Percentiles rank a stretch among this genome's conserved stretches.
These are phyloP conservation scores for Bicyclus anynana DNA, from an alignment of 1,140 invertebrate genomes.

Conservation along the genomic window DNA sequence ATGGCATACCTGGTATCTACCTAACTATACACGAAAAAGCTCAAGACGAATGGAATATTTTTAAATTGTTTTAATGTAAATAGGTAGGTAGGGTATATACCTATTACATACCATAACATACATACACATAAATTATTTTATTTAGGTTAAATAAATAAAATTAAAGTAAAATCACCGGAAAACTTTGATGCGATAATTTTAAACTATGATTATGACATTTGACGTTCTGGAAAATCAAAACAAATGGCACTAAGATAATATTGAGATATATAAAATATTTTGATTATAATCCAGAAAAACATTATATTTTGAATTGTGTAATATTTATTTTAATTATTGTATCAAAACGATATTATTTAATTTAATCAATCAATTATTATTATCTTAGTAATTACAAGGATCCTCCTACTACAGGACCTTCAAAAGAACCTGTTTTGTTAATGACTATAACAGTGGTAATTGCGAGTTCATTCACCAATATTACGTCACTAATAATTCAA, in stretches of 20 bases:
- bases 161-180: not conserved
- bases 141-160: not conserved
- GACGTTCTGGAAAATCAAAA: not conserved
- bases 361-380: not conserved
- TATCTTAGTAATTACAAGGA: not conserved
- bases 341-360: not conserved
- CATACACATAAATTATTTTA: no score
- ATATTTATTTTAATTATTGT: no score
- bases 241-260: not conserved
- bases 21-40: no score
- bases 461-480: not conserved
- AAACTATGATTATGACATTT: not conserved
- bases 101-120: no score
- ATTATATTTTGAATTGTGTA: no score
- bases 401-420: conserved; percentile 27
- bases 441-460: not conserved
- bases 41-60: no score
- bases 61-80: no score
- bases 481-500: conserved; percentile 10
- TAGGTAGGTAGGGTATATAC: no score
- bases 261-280: no score
- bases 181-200: not conserved
- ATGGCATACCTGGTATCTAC: no score
- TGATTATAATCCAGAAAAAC: no score
- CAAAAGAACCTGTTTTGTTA: conserved; percentile 37